These are phyloP conservation scores for Leuciscus waleckii DNA, from an alignment of 2,797 vertebrate genomes.

Conservation along the genomic window DNA sequence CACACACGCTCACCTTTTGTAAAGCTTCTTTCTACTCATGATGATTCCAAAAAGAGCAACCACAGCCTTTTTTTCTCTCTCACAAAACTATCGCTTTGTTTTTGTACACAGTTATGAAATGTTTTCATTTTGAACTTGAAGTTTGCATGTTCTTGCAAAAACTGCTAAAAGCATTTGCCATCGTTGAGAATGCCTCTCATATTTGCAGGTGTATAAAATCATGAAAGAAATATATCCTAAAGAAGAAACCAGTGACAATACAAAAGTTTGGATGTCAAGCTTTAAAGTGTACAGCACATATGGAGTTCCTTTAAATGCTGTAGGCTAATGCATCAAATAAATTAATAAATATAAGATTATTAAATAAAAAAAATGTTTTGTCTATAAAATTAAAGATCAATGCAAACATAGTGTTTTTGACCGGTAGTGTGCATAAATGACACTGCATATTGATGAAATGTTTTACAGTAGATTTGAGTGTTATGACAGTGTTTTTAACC, in stretches of 20 bases:
- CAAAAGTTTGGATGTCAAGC: background rate
- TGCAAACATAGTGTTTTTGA: background rate
- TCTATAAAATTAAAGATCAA: background rate
- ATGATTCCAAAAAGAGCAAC: conserved; percentile 61
- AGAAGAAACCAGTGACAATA: background rate
- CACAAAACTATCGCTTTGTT: conserved; percentile 20
- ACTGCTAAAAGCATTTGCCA: background rate
- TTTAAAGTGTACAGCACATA: background rate
- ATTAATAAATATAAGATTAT: background rate
- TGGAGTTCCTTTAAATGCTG: too few species aligned
- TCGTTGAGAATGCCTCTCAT: background rate
- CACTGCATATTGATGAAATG: background rate
- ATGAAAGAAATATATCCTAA: background rate
- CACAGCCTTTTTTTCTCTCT: conserved; percentile 34
- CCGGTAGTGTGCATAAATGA: background rate
- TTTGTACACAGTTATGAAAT: conserved; percentile 23
- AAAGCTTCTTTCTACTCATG: conserved; percentile 69
- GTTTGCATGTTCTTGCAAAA: conserved; percentile 27
- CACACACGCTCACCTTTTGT: conserved; percentile 65
- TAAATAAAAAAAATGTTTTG: background rate
- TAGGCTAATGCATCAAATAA: background rate
- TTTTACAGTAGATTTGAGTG: background rate
- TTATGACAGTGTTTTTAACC: background rate
- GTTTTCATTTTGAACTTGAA: conserved; percentile 38
- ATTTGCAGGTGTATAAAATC: conserved; percentile 11